Evolutionary conservation across 2,113 vertebrate genomes (phyloP).

Genomic region (Anoura caudifer): DNA sequence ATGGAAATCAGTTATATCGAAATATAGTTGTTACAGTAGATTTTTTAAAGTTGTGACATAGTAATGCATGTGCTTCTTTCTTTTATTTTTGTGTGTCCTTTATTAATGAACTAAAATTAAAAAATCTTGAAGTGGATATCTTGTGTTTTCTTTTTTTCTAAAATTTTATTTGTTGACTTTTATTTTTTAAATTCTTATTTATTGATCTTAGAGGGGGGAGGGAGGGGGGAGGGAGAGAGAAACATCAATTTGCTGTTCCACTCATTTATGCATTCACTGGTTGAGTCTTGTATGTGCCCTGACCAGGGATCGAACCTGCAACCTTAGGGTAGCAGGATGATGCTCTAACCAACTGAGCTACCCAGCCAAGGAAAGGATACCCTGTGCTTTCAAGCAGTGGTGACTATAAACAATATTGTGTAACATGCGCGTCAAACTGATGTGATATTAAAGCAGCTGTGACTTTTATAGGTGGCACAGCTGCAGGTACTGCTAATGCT

Average conservation of each 20-base stretch:
- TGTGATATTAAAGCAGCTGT: not conserved
- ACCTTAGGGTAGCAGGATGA: too few species aligned
- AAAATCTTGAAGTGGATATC: not conserved
- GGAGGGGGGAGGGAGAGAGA: too few species aligned
- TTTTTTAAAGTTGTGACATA: not conserved
- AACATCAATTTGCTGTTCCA: too few species aligned
- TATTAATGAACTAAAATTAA: not conserved
- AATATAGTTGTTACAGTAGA: not conserved
- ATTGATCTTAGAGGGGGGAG: too few species aligned
- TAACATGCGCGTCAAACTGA: not conserved
- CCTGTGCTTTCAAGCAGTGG: not conserved
- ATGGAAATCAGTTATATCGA: not conserved
- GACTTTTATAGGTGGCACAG: not conserved
- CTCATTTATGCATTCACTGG: too few species aligned
- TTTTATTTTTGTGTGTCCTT: not conserved
- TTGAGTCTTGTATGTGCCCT: too few species aligned
- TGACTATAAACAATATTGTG: not conserved
- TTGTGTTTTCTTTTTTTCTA: not conserved
- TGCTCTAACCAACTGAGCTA: too few species aligned
- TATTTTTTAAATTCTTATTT: too few species aligned
- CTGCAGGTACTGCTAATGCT: not conserved
- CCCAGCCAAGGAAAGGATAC: not conserved
- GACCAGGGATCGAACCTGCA: too few species aligned
- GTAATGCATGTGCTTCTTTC: not conserved
- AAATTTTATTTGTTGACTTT: too few species aligned